Conservation (phyloP, 2,797 vertebrate species). For the Psittacula echo region DNA sequence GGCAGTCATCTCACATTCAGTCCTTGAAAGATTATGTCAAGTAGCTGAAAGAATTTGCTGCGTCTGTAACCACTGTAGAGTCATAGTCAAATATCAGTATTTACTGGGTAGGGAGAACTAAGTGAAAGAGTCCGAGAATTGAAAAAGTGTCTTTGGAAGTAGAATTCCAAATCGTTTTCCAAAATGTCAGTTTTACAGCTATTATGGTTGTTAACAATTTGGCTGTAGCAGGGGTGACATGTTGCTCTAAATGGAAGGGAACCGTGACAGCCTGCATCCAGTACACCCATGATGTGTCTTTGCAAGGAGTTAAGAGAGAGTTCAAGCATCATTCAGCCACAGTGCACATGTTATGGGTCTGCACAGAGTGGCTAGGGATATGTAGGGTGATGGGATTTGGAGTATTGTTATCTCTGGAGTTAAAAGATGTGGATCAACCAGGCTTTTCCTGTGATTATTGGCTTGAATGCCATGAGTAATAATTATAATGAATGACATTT, state of each 20-base stretch:
- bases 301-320: neutral
- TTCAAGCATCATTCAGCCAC: neutral
- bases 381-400: neutral
- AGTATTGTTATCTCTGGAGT: neutral
- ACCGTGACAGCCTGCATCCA: neutral
- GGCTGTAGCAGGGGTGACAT: neutral
- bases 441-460: neutral
- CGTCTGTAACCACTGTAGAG: constrained; percentile 41
- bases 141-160: constrained; percentile 63
- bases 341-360: neutral
- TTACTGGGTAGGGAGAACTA: constrained; percentile 56
- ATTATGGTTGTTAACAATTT: neutral
- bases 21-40: constrained; percentile 55
- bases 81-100: constrained; percentile 41
- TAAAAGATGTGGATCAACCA: neutral
- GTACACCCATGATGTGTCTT: neutral
- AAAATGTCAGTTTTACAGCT: neutral
- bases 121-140: constrained; percentile 53
- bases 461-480: neutral
- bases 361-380: neutral
- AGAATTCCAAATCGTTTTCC: constrained; percentile 3
- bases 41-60: constrained; percentile 38
- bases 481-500: neutral
- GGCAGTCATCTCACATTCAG: constrained; percentile 48
- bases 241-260: neutral